Percentiles rank a stretch among this genome's conserved stretches.
phyloP scores from a whole-genome alignment of 2,797 vertebrate species.

The Alfaro cultratus region DNA sequence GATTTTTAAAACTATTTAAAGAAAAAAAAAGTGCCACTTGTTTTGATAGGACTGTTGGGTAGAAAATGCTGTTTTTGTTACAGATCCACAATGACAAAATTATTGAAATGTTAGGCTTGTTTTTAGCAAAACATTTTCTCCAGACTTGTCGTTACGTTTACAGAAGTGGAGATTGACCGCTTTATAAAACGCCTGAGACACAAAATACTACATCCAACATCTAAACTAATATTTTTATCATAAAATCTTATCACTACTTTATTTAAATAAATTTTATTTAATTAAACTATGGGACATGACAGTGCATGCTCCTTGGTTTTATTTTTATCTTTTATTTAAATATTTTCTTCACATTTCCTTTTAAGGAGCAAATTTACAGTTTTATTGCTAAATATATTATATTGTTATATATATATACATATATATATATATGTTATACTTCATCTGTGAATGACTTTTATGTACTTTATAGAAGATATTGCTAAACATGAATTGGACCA shows the following conservation, averaged over 20 bases:
- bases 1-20: constrained; percentile 36
- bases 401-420: too few species aligned
- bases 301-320: constrained; percentile 45
- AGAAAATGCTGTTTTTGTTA: constrained; percentile 45
- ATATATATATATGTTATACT: constrained; percentile 39
- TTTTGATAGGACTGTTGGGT: constrained; percentile 50
- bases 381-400: constrained; percentile 58
- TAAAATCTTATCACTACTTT: constrained; percentile 67
- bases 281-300: constrained; percentile 63
- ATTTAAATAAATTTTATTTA: constrained; percentile 71
- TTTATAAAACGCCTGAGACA: constrained; percentile 75
- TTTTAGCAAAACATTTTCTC: constrained; percentile 32
- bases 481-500: constrained; percentile 42
- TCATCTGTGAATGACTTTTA: constrained; percentile 56
- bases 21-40: constrained; percentile 62
- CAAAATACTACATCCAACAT: constrained; percentile 63
- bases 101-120: constrained; percentile 28
- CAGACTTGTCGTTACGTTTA: constrained; percentile 70
- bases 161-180: constrained; percentile 66
- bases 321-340: constrained; percentile 52
- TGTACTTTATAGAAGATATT: constrained; percentile 42
- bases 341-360: constrained; percentile 51
- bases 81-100: constrained; percentile 33
- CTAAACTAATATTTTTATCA: constrained; percentile 49
- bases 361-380: constrained; percentile 45